These are phyloP conservation scores for Panopea generosa DNA, from an alignment of 2,888 invertebrate species.

Conservation along the genomic window DNA sequence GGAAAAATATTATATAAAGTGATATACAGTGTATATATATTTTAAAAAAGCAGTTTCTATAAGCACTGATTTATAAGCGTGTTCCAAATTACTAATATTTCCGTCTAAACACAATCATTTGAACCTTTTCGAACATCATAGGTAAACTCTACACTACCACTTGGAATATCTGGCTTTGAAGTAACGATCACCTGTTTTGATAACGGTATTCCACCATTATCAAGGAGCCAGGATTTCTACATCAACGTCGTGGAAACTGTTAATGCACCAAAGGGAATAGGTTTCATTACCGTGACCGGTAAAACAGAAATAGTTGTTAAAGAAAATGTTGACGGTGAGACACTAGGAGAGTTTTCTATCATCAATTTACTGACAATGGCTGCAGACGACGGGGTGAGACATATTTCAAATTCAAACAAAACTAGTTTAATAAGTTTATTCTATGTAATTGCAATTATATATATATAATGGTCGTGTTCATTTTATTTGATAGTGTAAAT, in stretches of 20 bases:
- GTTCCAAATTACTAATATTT: too few relatives aligned
- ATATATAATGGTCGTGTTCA: too few relatives aligned
- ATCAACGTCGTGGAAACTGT: constrained; percentile 62
- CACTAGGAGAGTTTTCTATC: constrained; percentile 60
- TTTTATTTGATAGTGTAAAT: too few relatives aligned
- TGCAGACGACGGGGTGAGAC: neutral
- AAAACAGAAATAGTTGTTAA: constrained; percentile 22
- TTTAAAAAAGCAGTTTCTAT: too few relatives aligned
- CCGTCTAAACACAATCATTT: too few relatives aligned
- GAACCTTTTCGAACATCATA: constrained; percentile 4
- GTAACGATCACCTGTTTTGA: constrained; percentile 66
- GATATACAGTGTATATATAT: too few relatives aligned
- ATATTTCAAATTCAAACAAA: too few relatives aligned
- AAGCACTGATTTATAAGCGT: too few relatives aligned
- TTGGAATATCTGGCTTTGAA: constrained; percentile 33
- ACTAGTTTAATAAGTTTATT: too few relatives aligned
- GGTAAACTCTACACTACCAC: constrained; percentile 57
- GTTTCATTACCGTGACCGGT: constrained; percentile 34
- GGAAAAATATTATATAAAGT: too few relatives aligned
- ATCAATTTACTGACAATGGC: constrained; percentile 62
- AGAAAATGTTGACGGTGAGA: constrained; percentile 56
- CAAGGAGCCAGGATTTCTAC: constrained; percentile 31
- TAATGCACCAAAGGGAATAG: constrained; percentile 65
- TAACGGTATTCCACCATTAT: constrained; percentile 55
- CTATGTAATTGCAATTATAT: too few relatives aligned